These are phyloP conservation scores for Cataglyphis cursor DNA, from an alignment of 2,888 invertebrate genomes.

Conservation along the genomic window DNA sequence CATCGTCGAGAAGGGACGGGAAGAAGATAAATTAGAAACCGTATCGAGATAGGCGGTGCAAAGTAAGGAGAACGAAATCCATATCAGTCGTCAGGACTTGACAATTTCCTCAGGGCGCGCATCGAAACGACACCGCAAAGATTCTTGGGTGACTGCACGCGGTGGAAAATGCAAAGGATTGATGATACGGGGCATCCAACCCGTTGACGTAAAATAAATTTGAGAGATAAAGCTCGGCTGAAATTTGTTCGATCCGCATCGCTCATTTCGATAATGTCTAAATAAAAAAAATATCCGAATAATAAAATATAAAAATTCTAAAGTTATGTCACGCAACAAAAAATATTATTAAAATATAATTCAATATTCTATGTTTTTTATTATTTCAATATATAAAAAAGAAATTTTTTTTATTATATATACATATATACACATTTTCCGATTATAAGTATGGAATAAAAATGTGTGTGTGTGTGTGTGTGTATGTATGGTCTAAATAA, in stretches of 20 bases:
- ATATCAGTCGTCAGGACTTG: constrained; percentile 47
- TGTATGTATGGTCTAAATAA: not conserved
- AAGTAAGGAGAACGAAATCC: constrained; percentile 59
- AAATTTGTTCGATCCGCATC: constrained; percentile 15
- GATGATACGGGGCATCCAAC: constrained; percentile 50
- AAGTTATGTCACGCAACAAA: not conserved
- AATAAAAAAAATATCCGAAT: not conserved
- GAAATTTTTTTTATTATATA: not conserved
- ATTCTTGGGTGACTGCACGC: constrained; percentile 37
- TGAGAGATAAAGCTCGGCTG: constrained; percentile 23
- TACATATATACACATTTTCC: not conserved
- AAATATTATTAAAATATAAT: not conserved
- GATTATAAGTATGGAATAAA: not conserved
- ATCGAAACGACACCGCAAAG: constrained; percentile 39
- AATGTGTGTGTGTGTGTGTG: too few relatives aligned
- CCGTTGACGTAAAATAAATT: constrained; percentile 59
- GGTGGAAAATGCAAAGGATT: constrained; percentile 62
- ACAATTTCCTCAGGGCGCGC: constrained; percentile 54
- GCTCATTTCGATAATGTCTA: not conserved
- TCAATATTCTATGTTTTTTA: not conserved
- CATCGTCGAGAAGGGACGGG: constrained; percentile 11
- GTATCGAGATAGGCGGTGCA: constrained; percentile 40
- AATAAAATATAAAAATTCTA: not conserved
- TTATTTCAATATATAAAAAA: not conserved
- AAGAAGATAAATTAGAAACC: constrained; percentile 69